Percentiles rank a stretch among this genome's conserved stretches.
These are phyloP conservation scores for Selene dorsalis DNA, from an alignment of 2,797 vertebrate genomes.

Conservation along the genomic window DNA sequence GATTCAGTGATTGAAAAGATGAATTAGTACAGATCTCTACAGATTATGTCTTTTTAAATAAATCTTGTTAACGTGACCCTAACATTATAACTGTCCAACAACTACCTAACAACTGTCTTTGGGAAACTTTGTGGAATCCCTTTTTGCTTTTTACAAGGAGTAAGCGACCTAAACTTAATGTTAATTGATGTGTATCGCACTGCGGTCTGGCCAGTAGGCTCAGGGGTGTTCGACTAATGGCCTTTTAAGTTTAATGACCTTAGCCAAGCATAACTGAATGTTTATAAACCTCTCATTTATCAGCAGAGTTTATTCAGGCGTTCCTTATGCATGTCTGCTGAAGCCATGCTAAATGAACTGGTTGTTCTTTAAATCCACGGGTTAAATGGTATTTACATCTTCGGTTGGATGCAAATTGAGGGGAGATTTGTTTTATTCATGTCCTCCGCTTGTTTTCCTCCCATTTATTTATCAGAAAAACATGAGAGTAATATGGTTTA, in stretches of 20 bases:
- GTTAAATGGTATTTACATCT: slow-evolving; percentile 61
- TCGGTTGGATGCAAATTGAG: slow-evolving; percentile 54
- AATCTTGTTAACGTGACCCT: neutral
- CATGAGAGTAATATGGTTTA: slow-evolving; percentile 6
- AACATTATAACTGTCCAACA: neutral
- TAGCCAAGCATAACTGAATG: slow-evolving; percentile 66
- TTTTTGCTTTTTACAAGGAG: slow-evolving; percentile 31
- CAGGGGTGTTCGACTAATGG: slow-evolving; percentile 66
- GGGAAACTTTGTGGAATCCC: slow-evolving; percentile 33
- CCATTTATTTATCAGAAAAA: slow-evolving; percentile 45
- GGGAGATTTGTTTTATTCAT: slow-evolving; percentile 49
- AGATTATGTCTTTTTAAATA: neutral
- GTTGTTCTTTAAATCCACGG: slow-evolving; percentile 63
- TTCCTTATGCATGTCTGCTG: slow-evolving; percentile 64
- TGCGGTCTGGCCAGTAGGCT: slow-evolving; percentile 45
- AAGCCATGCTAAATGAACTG: slow-evolving; percentile 67
- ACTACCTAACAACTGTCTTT: slow-evolving; percentile 7
- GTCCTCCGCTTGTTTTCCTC: slow-evolving; percentile 48
- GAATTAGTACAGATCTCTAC: neutral
- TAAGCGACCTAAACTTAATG: slow-evolving; percentile 46
- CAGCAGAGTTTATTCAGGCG: slow-evolving; percentile 62
- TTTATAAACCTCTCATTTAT: slow-evolving; percentile 72
- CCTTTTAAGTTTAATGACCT: slow-evolving; percentile 74
- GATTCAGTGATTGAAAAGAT: too few relatives aligned
- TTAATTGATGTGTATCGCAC: slow-evolving; percentile 53